Evolutionary conservation across 2,888 invertebrate species (phyloP).

Genomic region (Synanthedon vespiformis): DNA sequence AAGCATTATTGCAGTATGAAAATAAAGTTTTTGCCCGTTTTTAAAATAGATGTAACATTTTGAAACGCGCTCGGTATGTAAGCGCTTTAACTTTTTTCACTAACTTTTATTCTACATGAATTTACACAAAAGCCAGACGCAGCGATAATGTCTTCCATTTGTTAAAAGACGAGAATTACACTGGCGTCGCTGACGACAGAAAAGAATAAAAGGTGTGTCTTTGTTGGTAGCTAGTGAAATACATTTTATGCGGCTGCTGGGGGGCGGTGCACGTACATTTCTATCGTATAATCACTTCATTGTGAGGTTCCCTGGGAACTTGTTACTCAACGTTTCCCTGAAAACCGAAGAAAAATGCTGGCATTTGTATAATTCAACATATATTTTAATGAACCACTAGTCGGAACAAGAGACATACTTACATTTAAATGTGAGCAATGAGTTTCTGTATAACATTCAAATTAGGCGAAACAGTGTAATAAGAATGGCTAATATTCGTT

Average conservation of each 20-base stretch:
- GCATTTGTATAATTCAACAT: not conserved
- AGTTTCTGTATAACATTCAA: too few relatives aligned
- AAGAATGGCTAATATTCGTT: too few relatives aligned
- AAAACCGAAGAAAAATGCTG: slow-evolving; percentile 11
- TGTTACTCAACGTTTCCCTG: slow-evolving; percentile 21
- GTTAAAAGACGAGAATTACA: slow-evolving; percentile 61
- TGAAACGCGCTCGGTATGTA: slow-evolving; percentile 41
- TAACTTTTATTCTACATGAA: slow-evolving; percentile 57
- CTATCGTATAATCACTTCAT: slow-evolving; percentile 31
- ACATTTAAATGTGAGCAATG: too few relatives aligned
- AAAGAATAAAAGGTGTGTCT: slow-evolving; percentile 56
- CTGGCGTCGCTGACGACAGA: slow-evolving; percentile 45
- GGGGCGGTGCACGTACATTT: slow-evolving; percentile 10
- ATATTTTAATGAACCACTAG: too few relatives aligned
- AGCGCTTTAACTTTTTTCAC: slow-evolving; percentile 50
- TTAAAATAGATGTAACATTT: slow-evolving; percentile 40
- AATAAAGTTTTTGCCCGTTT: slow-evolving; percentile 29
- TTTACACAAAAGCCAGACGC: slow-evolving; percentile 59
- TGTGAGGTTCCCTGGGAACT: slow-evolving; percentile 17
- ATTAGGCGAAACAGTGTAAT: too few relatives aligned
- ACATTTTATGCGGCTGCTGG: slow-evolving; percentile 49
- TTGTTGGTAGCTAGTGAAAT: slow-evolving; percentile 47
- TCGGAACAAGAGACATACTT: too few relatives aligned
- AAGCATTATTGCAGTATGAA: slow-evolving; percentile 10
- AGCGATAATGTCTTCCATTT: slow-evolving; percentile 63